Conservation (phyloP, 2,113 vertebrate species). For the Dermatemys mawii region DNA sequence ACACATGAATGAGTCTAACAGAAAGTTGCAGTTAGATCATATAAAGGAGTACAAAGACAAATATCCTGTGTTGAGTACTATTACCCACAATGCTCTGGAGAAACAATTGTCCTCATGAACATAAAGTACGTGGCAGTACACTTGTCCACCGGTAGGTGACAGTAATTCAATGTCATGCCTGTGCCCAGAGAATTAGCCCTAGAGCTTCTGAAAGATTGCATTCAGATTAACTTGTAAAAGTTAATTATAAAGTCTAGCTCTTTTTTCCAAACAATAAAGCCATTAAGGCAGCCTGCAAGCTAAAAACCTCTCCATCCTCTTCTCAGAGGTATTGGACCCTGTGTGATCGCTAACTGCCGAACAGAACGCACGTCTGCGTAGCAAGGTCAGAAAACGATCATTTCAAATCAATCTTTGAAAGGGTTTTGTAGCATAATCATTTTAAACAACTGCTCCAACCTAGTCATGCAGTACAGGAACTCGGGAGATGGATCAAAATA, state of each 20-base stretch:
- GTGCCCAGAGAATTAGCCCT: not conserved
- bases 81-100: not conserved
- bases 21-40: not conserved
- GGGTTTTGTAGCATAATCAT: not conserved
- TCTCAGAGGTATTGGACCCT: not conserved
- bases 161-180: not conserved
- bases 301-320: not conserved
- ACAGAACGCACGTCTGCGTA: conserved; percentile 57
- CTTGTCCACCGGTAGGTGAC: not conserved
- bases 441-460: not conserved
- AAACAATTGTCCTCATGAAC: not conserved
- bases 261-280: not conserved
- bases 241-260: conserved; percentile 45
- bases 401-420: conserved; percentile 32
- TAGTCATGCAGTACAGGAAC: not conserved
- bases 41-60: not conserved
- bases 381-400: conserved; percentile 63
- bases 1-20: not conserved
- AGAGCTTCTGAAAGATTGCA: conserved; percentile 12
- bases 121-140: not conserved
- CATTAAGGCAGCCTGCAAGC: conserved; percentile 36
- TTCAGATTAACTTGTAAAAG: conserved; percentile 48
- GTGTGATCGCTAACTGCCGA: conserved; percentile 46
- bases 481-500: not conserved
- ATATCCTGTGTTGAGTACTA: not conserved